These are phyloP conservation scores for Cygnus olor DNA, from an alignment of 2,797 vertebrate species.

Conservation along the genomic window DNA sequence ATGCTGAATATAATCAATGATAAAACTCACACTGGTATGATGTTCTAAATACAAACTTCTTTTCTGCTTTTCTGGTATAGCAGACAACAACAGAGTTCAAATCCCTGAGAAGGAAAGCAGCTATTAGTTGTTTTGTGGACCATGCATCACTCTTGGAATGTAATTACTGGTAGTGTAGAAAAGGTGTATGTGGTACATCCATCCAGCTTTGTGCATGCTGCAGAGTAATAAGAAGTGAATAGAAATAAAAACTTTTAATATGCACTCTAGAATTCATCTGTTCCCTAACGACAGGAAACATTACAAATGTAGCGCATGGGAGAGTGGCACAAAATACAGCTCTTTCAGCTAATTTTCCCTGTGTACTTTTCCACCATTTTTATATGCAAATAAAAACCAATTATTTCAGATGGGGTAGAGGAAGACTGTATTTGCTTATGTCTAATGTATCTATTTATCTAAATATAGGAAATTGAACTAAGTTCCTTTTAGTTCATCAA, in stretches of 20 bases:
- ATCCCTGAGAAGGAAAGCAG: slow-evolving; percentile 52
- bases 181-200: slow-evolving; percentile 50
- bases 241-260: not conserved
- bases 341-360: not conserved
- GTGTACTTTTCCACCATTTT: not conserved
- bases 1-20: not conserved
- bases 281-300: not conserved
- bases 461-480: not conserved
- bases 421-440: not conserved
- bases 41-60: not conserved
- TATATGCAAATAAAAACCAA: not conserved
- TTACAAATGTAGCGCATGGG: not conserved
- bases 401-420: not conserved
- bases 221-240: not conserved
- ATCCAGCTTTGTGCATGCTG: slow-evolving; percentile 62
- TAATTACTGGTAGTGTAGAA: slow-evolving; percentile 47
- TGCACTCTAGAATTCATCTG: not conserved
- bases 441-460: not conserved
- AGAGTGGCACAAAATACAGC: not conserved
- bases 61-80: slow-evolving; percentile 71
- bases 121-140: slow-evolving; percentile 62
- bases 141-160: slow-evolving; percentile 59
- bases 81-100: slow-evolving; percentile 68
- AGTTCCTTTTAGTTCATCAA: not conserved
- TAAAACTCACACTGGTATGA: not conserved